phyloP scores from a whole-genome alignment of 2,113 vertebrate genomes.

The Rousettus leschenaultii region DNA sequence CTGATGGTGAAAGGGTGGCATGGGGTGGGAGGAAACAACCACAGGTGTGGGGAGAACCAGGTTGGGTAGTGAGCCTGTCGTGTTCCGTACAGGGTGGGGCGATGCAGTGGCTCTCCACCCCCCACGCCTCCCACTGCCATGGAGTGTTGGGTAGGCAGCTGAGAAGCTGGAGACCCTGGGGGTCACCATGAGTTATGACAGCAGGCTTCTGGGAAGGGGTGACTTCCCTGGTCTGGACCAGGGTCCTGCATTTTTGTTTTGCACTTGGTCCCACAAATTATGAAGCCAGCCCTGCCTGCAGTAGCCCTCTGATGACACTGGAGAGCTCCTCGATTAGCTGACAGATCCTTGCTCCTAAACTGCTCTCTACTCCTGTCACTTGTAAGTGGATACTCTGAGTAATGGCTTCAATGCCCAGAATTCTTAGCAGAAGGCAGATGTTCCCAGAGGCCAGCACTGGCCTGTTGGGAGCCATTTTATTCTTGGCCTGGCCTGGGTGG shows the following conservation, averaged over 20 bases:
- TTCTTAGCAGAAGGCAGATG: not conserved
- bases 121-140: not conserved
- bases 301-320: not conserved
- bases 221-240: not conserved
- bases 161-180: not conserved
- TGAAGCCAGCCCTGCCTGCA: not conserved
- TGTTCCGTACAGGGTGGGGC: not conserved
- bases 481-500: not conserved
- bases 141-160: not conserved
- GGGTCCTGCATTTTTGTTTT: not conserved
- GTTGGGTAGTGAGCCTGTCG: not conserved
- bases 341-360: not conserved
- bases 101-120: not conserved
- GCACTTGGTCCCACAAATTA: not conserved
- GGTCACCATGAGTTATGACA: not conserved
- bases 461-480: not conserved
- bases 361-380: not conserved
- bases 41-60: not conserved
- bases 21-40: fast-evolving
- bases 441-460: not conserved
- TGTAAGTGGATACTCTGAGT: not conserved
- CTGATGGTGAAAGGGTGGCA: not conserved
- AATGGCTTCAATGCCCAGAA: not conserved
- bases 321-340: not conserved
- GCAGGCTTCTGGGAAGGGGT: not conserved